phyloP scores from a whole-genome alignment of 2,797 vertebrate species.

The Semotilus atromaculatus region DNA sequence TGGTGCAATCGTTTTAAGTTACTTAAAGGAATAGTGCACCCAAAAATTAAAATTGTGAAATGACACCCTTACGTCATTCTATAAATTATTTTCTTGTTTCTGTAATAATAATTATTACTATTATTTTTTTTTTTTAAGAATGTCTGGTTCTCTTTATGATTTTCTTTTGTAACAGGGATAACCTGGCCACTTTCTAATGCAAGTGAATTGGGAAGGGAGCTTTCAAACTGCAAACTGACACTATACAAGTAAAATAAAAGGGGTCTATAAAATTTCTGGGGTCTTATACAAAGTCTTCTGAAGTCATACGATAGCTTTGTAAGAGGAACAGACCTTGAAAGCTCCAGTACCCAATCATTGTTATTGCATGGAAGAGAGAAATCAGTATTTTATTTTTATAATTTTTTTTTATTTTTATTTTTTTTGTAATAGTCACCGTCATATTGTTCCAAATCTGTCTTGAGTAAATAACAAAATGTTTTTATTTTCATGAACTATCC shows the following conservation, averaged over 20 bases:
- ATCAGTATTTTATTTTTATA: not conserved
- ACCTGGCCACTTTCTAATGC: not conserved
- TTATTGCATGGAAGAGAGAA: not conserved
- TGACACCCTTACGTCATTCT: not conserved
- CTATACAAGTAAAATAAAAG: not conserved
- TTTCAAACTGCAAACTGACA: not conserved
- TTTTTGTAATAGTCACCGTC: not conserved
- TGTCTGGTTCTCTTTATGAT: not conserved
- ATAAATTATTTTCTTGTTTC: not conserved
- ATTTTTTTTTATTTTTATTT: not conserved
- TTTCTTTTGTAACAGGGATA: not conserved
- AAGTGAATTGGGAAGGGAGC: not conserved
- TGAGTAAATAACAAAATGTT: no score
- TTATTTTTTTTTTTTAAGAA: not conserved
- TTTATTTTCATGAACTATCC: no score
- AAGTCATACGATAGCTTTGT: not conserved
- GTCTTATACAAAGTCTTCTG: not conserved
- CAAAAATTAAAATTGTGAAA: not conserved
- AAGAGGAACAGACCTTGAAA: not conserved
- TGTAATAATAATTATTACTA: no score
- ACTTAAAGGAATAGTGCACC: no score
- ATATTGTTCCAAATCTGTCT: no score
- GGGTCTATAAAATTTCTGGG: not conserved
- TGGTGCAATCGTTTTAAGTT: not conserved
- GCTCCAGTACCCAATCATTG: not conserved